A percentile compares a stretch with the other conserved stretches of the same genome.
phyloP scores from a whole-genome alignment of 2,888 invertebrate species.

The Poecilobothrus nobilitatus region DNA sequence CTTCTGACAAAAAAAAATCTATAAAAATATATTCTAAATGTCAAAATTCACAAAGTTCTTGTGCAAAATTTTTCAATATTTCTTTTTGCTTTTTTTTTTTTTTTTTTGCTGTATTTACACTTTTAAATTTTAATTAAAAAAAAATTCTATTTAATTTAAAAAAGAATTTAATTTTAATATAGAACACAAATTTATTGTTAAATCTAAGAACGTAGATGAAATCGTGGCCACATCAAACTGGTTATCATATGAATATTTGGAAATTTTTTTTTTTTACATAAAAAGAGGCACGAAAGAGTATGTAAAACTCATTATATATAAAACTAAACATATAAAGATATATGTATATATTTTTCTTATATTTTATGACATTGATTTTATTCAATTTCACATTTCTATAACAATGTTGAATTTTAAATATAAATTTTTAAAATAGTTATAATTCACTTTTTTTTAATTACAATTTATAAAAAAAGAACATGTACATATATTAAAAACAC shows the following conservation, averaged over 20 bases:
- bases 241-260: slow-evolving; percentile 1
- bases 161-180: not conserved
- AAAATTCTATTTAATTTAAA: not conserved
- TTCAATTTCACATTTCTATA: not conserved
- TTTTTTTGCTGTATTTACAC: too few species aligned
- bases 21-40: not conserved
- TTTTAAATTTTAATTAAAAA: too few species aligned
- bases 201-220: not conserved
- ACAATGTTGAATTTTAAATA: too few species aligned
- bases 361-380: not conserved
- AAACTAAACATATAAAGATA: not conserved
- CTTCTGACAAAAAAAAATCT: too few species aligned
- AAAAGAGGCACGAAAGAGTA: too few species aligned
- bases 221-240: slow-evolving; percentile 6
- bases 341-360: not conserved
- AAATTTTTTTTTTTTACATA: not conserved
- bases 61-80: not conserved
- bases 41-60: not conserved
- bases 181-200: not conserved
- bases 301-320: not conserved
- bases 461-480: too few species aligned
- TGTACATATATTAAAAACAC: not conserved
- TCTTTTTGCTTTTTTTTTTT: too few species aligned
- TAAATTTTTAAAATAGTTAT: too few species aligned
- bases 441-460: too few species aligned